Percentiles rank a stretch among this genome's conserved stretches.
Conservation (phyloP, 2,888 invertebrate species). For the Rotaria macrura region DNA sequence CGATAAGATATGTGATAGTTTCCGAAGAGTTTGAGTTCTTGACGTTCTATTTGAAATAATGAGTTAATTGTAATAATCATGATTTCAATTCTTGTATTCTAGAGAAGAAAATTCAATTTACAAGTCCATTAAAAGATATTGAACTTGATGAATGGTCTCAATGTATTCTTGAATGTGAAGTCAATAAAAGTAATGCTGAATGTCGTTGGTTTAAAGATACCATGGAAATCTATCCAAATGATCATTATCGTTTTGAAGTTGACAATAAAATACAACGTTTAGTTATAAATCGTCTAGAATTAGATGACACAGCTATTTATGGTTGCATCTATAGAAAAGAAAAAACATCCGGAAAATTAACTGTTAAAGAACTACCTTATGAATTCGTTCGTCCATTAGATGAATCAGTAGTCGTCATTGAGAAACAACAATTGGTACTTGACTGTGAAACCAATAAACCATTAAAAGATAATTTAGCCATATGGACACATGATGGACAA, state of each 20-base stretch:
- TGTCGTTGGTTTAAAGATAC: slow-evolving; percentile 27
- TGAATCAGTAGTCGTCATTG: not conserved
- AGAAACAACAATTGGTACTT: slow-evolving; percentile 29
- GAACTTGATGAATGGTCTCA: slow-evolving; percentile 27
- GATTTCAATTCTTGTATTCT: not conserved
- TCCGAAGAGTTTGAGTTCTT: too few species aligned
- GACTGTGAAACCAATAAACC: slow-evolving; percentile 29
- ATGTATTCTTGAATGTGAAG: slow-evolving; percentile 28
- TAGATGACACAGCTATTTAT: not conserved
- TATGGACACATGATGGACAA: slow-evolving; percentile 25
- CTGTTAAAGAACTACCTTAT: slow-evolving; percentile 29
- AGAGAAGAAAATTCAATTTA: slow-evolving; percentile 28
- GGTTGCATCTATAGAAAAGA: not conserved
- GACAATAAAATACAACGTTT: slow-evolving; percentile 28
- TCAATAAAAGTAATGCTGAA: slow-evolving; percentile 27
- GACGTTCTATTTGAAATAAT: too few species aligned
- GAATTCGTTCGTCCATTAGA: slow-evolving; percentile 25
- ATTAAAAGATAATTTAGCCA: not conserved
- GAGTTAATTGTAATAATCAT: not conserved
- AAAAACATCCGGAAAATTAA: not conserved
- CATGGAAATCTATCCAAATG: not conserved
- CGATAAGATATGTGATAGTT: too few species aligned
- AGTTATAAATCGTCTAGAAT: not conserved
- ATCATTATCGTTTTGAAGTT: slow-evolving; percentile 22
- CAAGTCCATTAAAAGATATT: slow-evolving; percentile 17